These are phyloP conservation scores for Ephestia elutella DNA, from an alignment of 1,140 invertebrate species.

Conservation along the genomic window DNA sequence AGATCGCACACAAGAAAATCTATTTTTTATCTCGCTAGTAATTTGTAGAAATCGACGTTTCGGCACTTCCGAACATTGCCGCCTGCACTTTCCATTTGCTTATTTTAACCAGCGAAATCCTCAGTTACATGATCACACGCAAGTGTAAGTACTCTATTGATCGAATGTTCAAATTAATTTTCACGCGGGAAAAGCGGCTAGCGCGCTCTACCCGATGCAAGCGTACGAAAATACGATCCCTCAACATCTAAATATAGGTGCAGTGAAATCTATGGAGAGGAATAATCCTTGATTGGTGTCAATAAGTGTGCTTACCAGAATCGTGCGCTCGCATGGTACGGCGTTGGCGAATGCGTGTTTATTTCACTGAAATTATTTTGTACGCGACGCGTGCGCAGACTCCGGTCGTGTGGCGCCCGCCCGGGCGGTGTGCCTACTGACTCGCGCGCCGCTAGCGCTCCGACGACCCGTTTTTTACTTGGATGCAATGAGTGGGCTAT, in stretches of 20 bases:
- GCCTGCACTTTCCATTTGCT: slow-evolving; percentile 40
- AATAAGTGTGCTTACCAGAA: slow-evolving; percentile 57
- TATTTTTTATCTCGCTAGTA: slow-evolving; percentile 54
- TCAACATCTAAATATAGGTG: slow-evolving; percentile 38
- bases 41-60: slow-evolving; percentile 40
- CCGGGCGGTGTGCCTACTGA: slow-evolving; percentile 69
- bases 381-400: slow-evolving; percentile 60
- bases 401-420: slow-evolving; percentile 71
- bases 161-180: slow-evolving; percentile 13
- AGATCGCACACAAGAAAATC: slow-evolving; percentile 44
- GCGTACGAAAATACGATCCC: slow-evolving; percentile 45
- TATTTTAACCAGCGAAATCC: not conserved
- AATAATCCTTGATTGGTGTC: slow-evolving; percentile 20
- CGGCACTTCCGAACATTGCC: slow-evolving; percentile 17
- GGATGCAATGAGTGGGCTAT: not conserved
- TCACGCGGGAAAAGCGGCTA: slow-evolving; percentile 30
- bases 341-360: slow-evolving; percentile 54
- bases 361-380: slow-evolving; percentile 61
- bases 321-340: slow-evolving; percentile 54
- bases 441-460: slow-evolving; percentile 29
- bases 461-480: slow-evolving; percentile 12
- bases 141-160: not conserved
- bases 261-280: slow-evolving; percentile 15
- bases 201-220: slow-evolving; percentile 38
- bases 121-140: not conserved